These are phyloP conservation scores for Drosophila yooni DNA, from an alignment of 2,888 invertebrate genomes.

Conservation along the genomic window DNA sequence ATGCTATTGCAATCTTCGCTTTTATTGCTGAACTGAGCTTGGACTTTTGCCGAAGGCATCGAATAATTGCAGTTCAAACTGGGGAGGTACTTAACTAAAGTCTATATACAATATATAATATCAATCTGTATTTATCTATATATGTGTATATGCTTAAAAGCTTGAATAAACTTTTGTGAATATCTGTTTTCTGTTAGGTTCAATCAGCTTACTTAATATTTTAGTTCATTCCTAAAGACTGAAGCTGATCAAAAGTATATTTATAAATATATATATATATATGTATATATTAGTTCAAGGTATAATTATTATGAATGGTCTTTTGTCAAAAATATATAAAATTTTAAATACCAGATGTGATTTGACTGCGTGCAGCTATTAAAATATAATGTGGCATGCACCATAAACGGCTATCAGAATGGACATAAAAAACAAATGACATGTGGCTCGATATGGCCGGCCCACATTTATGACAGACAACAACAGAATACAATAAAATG, in stretches of 20 bases:
- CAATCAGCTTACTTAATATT: background rate
- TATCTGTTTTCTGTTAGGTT: background rate
- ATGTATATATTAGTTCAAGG: too few relatives aligned
- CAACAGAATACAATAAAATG: slow-evolving; percentile 15
- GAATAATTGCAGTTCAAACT: too few relatives aligned
- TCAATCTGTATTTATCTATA: too few relatives aligned
- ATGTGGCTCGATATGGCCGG: slow-evolving; percentile 54
- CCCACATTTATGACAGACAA: slow-evolving; percentile 44
- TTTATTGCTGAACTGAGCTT: slow-evolving; percentile 34
- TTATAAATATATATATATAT: background rate
- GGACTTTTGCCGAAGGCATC: background rate
- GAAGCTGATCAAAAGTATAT: background rate
- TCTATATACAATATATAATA: background rate
- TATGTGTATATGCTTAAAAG: background rate
- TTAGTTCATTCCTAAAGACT: background rate
- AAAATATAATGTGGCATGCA: slow-evolving; percentile 45
- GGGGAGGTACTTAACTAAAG: background rate
- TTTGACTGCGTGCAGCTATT: slow-evolving; percentile 24
- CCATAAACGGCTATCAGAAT: slow-evolving; percentile 47
- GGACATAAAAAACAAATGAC: slow-evolving; percentile 63
- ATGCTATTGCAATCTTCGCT: accelerated
- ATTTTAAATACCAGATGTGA: slow-evolving; percentile 3
- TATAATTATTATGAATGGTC: too few relatives aligned
- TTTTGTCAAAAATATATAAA: background rate
- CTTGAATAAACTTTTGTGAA: background rate